phyloP scores from a whole-genome alignment of 2,797 vertebrate species.

The Holocentrus rufus region DNA sequence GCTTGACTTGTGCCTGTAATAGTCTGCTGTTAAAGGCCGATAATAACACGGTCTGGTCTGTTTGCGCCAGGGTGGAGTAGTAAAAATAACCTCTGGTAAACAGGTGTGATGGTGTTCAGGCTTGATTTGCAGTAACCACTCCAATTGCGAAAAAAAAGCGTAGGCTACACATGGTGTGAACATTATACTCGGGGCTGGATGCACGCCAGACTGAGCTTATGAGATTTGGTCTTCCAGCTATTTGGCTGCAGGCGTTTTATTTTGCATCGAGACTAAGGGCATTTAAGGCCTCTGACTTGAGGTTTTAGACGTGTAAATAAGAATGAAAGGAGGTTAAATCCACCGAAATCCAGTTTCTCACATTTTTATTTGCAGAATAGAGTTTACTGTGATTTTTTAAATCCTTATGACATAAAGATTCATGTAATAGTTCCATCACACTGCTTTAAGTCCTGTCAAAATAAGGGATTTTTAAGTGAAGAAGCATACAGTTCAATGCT shows the following conservation, averaged over 20 bases:
- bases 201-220: conserved; percentile 30
- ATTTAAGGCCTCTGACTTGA: background rate
- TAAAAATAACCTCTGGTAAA: conserved; percentile 18
- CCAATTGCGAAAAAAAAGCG: background rate
- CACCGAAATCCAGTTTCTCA: no score
- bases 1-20: background rate
- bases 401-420: no score
- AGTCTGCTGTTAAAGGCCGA: conserved; percentile 23
- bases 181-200: background rate
- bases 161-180: background rate
- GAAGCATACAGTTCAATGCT: no score
- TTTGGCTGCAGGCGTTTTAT: conserved; percentile 26
- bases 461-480: no score
- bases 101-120: conserved; percentile 41
- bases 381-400: no score
- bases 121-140: conserved; percentile 5
- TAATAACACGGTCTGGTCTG: conserved; percentile 44
- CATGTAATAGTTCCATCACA: no score
- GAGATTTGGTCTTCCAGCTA: background rate
- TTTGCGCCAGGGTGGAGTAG: background rate
- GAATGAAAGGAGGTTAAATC: background rate
- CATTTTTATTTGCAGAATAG: no score
- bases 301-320: background rate
- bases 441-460: no score
- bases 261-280: conserved; percentile 32